These are phyloP conservation scores for Otolemur crassicaudatus DNA, from an alignment of 2,797 vertebrate species.

Conservation along the genomic window DNA sequence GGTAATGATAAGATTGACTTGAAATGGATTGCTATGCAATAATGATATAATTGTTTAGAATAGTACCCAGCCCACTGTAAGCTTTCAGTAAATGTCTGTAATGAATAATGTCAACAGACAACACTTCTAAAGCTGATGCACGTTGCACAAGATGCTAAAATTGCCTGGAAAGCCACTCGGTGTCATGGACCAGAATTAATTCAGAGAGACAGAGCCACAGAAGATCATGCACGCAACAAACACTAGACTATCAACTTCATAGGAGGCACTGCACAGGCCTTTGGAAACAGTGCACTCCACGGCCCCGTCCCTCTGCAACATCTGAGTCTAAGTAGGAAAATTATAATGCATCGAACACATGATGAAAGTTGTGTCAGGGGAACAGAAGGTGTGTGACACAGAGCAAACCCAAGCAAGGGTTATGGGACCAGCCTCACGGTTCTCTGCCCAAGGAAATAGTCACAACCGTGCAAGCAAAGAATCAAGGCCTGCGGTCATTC, in stretches of 20 bases:
- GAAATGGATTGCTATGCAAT: background rate
- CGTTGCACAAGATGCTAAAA: background rate
- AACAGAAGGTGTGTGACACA: background rate
- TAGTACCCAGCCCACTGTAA: background rate
- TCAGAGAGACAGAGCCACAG: background rate
- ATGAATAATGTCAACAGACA: background rate
- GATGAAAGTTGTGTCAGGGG: background rate
- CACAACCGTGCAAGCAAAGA: background rate
- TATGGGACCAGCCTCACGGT: fast-evolving
- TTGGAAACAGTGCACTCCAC: background rate
- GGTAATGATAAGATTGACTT: background rate
- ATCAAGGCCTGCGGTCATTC: background rate
- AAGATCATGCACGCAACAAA: background rate
- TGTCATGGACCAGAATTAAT: background rate
- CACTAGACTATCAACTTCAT: background rate
- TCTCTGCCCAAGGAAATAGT: background rate
- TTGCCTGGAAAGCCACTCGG: background rate
- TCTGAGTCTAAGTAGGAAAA: background rate
- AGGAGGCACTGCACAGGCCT: background rate
- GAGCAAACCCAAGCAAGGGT: no score
- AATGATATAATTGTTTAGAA: background rate
- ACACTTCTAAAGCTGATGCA: background rate
- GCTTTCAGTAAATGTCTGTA: background rate
- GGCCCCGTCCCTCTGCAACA: background rate
- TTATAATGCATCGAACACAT: background rate